Evolutionary conservation across 2,797 vertebrate genomes (phyloP).

Genomic region (Phaenicophaeus curvirostris): DNA sequence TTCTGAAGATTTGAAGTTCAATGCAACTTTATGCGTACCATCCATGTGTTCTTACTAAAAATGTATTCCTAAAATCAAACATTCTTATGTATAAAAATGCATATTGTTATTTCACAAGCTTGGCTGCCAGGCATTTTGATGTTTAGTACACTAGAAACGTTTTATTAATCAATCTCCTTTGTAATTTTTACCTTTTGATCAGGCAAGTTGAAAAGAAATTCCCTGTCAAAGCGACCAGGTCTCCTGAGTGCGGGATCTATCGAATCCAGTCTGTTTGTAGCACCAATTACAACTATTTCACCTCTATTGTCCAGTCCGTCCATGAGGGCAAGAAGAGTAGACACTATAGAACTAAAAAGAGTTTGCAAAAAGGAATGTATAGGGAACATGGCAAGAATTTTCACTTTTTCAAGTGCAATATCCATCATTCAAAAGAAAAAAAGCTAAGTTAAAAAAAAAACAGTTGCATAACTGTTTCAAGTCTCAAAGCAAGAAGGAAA

Average conservation of each 20-base stretch:
- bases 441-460: background rate
- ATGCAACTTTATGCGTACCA: background rate
- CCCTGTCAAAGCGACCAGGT: slow-evolving; percentile 98
- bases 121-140: background rate
- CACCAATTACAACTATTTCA: slow-evolving; percentile 99
- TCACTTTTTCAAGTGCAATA: background rate
- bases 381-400: background rate
- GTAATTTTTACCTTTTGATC: slow-evolving; percentile 89
- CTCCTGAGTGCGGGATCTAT: slow-evolving; percentile 99
- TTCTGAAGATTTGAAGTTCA: background rate
- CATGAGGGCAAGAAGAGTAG: slow-evolving; percentile 98
- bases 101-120: background rate
- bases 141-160: background rate
- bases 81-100: background rate
- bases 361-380: background rate
- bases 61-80: background rate
- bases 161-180: background rate
- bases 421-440: background rate
- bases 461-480: background rate
- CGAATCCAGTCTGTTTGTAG: slow-evolving; percentile 99
- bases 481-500: background rate
- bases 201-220: slow-evolving; percentile 98
- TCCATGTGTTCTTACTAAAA: background rate
- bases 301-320: slow-evolving; percentile 98
- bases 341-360: slow-evolving; percentile 92